Evolutionary conservation across 2,113 vertebrate genomes (phyloP).

Genomic region (Tenebrosternarchus preto): DNA sequence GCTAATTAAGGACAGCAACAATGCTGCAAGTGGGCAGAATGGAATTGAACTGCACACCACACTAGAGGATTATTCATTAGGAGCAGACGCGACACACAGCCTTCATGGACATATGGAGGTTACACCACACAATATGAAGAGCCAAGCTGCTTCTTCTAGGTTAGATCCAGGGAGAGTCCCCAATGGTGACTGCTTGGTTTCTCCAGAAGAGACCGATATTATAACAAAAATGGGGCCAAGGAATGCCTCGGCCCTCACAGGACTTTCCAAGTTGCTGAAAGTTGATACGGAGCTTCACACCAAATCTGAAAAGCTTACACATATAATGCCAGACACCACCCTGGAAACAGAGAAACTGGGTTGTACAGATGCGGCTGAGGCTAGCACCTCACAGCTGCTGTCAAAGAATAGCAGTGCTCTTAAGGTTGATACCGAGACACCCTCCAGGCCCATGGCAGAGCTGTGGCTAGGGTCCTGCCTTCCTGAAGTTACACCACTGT

Average conservation of each 20-base stretch:
- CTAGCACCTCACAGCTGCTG: conserved; percentile 20
- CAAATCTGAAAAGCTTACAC: conserved; percentile 31
- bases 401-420: conserved; percentile 49
- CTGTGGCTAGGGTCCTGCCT: conserved; percentile 60
- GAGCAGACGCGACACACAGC: neutral
- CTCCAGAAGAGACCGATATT: conserved; percentile 7
- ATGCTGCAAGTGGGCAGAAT: neutral
- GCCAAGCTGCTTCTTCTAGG: neutral
- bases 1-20: neutral
- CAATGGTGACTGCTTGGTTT: conserved; percentile 12
- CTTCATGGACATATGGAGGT: conserved; percentile 13
- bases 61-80: neutral
- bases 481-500: conserved; percentile 58
- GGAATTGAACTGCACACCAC: neutral
- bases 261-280: conserved; percentile 41
- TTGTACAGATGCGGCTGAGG: neutral
- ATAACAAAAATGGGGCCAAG: neutral
- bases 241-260: conserved; percentile 18
- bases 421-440: conserved; percentile 44
- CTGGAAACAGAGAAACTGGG: conserved; percentile 27
- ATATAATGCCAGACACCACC: neutral
- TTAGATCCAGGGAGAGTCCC: conserved; percentile 1
- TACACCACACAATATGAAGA: neutral
- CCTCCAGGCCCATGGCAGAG: conserved; percentile 45
- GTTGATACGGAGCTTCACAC: conserved; percentile 37